Percentiles rank a stretch among this genome's conserved stretches.
Conservation (phyloP, 2,888 invertebrate genomes). For the Drosophila peninsularis region DNA sequence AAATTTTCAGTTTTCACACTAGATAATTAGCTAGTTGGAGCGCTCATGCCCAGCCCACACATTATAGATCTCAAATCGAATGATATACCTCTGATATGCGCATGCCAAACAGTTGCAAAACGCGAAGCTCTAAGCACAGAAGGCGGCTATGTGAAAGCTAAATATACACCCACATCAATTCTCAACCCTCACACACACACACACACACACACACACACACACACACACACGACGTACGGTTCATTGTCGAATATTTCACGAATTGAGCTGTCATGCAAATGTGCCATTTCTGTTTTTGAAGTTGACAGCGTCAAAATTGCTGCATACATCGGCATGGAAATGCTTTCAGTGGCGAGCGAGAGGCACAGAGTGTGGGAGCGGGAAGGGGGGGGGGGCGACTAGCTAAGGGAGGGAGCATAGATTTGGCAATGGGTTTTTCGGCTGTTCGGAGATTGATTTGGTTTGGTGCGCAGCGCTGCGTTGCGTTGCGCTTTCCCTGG, state of each 20-base stretch:
- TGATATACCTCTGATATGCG: slow-evolving; percentile 27
- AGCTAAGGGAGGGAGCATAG: neutral
- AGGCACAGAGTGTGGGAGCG: neutral
- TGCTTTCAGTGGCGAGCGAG: neutral
- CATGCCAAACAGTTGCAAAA: slow-evolving; percentile 37
- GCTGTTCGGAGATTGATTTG: slow-evolving; percentile 47
- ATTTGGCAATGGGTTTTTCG: slow-evolving; percentile 26
- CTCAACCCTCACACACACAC: neutral
- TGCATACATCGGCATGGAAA: slow-evolving; percentile 47
- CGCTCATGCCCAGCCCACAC: neutral
- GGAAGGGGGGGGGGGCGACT: neutral
- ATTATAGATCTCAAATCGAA: slow-evolving; percentile 3
- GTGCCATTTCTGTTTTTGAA: slow-evolving; percentile 77
- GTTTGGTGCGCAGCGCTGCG: slow-evolving; percentile 21
- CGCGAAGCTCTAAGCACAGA: neutral
- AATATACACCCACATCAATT: neutral
- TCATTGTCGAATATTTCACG: slow-evolving; percentile 71
- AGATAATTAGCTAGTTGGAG: neutral
- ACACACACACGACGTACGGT: slow-evolving; percentile 9
- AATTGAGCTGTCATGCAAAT: slow-evolving; percentile 81
- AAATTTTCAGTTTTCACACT: too few relatives aligned
- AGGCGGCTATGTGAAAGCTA: slow-evolving; percentile 16
- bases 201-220: neutral
- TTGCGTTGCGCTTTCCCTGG: slow-evolving; percentile 34
- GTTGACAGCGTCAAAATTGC: slow-evolving; percentile 77